phyloP scores from a whole-genome alignment of 2,113 vertebrate species.

The Grammomys surdaster region DNA sequence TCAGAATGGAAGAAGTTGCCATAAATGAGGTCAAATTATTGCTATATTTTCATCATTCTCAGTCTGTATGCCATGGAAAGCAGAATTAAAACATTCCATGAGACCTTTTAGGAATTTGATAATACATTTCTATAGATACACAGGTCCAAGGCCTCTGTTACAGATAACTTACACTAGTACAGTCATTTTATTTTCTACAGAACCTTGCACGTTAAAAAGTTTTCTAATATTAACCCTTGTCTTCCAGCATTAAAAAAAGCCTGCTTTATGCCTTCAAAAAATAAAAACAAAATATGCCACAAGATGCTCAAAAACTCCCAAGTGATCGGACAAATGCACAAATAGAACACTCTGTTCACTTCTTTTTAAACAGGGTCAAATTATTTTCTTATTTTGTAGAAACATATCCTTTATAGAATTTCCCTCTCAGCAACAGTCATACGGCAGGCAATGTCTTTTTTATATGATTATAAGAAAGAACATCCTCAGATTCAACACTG shows the following conservation, averaged over 20 bases:
- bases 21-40: neutral
- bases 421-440: neutral
- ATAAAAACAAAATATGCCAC: too few relatives aligned
- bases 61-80: neutral
- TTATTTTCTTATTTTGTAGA: neutral
- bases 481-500: conserved; percentile 1
- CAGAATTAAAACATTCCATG: conserved; percentile 2
- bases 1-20: neutral
- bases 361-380: neutral
- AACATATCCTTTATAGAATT: neutral
- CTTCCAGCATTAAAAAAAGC: neutral
- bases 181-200: neutral
- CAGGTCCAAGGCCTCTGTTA: neutral
- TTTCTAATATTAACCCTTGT: neutral
- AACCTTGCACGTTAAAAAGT: neutral
- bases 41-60: neutral
- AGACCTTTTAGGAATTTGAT: neutral
- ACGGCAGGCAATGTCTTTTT: neutral
- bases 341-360: neutral
- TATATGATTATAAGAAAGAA: neutral
- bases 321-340: neutral
- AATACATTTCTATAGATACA: neutral
- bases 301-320: neutral
- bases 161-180: neutral
- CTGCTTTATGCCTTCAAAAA: neutral